These are phyloP conservation scores for Capitulum mitella DNA, from an alignment of 2,888 invertebrate genomes.

Conservation along the genomic window DNA sequence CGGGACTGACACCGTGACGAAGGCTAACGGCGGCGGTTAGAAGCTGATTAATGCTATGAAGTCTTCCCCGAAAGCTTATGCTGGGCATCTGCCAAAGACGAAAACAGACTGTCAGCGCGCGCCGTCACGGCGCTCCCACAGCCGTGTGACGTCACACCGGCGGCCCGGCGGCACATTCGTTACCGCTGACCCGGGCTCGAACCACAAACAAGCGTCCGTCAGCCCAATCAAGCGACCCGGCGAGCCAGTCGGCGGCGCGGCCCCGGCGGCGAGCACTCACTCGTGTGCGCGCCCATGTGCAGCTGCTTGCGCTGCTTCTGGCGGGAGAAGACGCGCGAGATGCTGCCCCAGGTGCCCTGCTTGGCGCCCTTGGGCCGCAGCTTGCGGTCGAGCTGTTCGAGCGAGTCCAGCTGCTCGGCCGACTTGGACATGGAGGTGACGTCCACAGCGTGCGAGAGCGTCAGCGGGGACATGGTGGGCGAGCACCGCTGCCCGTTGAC, in stretches of 20 bases:
- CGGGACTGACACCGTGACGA: background rate
- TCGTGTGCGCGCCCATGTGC: conserved; percentile 37
- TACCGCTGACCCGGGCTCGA: background rate
- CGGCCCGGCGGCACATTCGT: too few species aligned
- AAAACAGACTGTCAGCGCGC: background rate
- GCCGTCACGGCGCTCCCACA: background rate
- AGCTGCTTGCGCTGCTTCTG: conserved; percentile 72
- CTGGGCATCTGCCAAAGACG: conserved; percentile 3
- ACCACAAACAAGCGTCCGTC: too few species aligned
- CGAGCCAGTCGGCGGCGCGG: too few species aligned
- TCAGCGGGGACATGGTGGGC: background rate
- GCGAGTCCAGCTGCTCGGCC: conserved; percentile 67
- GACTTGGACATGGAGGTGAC: conserved; percentile 48
- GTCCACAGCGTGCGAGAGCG: background rate
- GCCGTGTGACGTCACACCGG: background rate
- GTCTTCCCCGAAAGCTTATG: background rate
- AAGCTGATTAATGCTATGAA: conserved; percentile 18
- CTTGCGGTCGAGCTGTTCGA: conserved; percentile 46
- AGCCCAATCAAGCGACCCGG: too few species aligned
- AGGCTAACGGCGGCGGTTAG: background rate
- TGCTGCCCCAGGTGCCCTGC: conserved; percentile 79
- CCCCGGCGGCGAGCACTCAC: background rate
- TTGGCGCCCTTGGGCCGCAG: background rate
- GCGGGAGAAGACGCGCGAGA: conserved; percentile 78
- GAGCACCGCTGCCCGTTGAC: background rate